phyloP scores from a whole-genome alignment of 2,797 vertebrate genomes.

The Neolamprologus multifasciatus region DNA sequence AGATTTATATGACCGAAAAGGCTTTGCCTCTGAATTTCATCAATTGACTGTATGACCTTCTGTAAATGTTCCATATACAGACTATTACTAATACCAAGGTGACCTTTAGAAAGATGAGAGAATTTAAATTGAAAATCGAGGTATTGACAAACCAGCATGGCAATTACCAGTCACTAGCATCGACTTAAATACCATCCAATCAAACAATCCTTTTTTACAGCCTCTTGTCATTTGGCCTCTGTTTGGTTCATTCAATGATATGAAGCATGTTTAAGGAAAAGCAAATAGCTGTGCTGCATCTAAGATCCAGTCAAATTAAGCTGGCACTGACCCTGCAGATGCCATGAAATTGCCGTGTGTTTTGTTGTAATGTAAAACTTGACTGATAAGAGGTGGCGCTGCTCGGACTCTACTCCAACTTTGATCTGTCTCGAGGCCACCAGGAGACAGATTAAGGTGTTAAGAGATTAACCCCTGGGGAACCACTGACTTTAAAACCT shows the following conservation, averaged over 20 bases:
- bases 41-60: constrained; percentile 18
- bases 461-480: constrained; percentile 11
- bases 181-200: neutral
- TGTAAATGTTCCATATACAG: neutral
- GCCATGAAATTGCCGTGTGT: neutral
- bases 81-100: neutral
- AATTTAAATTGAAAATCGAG: constrained; percentile 13
- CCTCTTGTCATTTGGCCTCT: neutral
- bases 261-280: neutral
- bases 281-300: neutral
- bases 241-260: neutral
- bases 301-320: neutral
- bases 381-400: too few relatives aligned
- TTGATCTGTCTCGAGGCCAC: neutral
- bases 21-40: neutral
- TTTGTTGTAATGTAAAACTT: too few relatives aligned
- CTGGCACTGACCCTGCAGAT: neutral
- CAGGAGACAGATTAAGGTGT: neutral
- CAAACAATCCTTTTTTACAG: neutral
- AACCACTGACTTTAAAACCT: neutral
- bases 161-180: neutral
- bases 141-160: constrained; percentile 8
- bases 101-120: constrained; percentile 33
- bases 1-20: constrained; percentile 17
- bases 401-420: neutral